Percentiles rank a stretch among this genome's conserved stretches.
Evolutionary conservation across 2,888 invertebrate species (phyloP).

Genomic region (Folsomia manolachei): DNA sequence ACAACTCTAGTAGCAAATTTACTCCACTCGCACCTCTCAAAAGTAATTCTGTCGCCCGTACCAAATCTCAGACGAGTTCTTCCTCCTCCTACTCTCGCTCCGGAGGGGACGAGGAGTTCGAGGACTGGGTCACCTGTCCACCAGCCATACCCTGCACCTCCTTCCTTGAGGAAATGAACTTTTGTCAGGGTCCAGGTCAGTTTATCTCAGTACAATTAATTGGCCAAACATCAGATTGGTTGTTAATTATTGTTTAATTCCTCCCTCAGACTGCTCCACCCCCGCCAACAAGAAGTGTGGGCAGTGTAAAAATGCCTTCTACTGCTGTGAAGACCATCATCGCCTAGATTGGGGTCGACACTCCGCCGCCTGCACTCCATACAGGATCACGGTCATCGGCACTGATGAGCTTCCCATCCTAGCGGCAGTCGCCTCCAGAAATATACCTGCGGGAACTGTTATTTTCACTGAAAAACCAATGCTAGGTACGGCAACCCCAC

Average conservation of each 20-base stretch:
- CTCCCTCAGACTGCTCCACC: background rate
- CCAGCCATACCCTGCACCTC: conserved; percentile 28
- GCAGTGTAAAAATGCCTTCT: conserved; percentile 41
- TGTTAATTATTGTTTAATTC: too few species aligned
- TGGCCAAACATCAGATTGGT: too few species aligned
- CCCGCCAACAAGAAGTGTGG: conserved; percentile 41
- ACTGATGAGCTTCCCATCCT: conserved; percentile 28
- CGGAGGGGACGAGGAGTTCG: background rate
- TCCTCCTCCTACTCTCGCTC: background rate
- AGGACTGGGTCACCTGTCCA: background rate
- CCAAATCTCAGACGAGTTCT: too few species aligned
- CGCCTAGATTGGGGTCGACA: conserved; percentile 44
- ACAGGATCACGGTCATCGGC: too few species aligned
- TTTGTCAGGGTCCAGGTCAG: background rate
- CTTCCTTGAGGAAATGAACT: conserved; percentile 37
- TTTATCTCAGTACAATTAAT: too few species aligned
- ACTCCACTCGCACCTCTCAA: too few species aligned
- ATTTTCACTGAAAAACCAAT: conserved; percentile 46
- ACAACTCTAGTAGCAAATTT: too few species aligned
- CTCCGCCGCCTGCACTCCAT: conserved; percentile 38
- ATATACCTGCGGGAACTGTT: conserved; percentile 40
- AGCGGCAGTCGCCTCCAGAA: conserved; percentile 39
- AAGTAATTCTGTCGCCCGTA: too few species aligned
- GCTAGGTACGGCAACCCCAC: conserved; percentile 9
- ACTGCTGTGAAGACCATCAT: conserved; percentile 47